Base-by-base conservation (phyloP, 2,113 vertebrate genomes). In the Corythoichthys intestinalis region DNA sequence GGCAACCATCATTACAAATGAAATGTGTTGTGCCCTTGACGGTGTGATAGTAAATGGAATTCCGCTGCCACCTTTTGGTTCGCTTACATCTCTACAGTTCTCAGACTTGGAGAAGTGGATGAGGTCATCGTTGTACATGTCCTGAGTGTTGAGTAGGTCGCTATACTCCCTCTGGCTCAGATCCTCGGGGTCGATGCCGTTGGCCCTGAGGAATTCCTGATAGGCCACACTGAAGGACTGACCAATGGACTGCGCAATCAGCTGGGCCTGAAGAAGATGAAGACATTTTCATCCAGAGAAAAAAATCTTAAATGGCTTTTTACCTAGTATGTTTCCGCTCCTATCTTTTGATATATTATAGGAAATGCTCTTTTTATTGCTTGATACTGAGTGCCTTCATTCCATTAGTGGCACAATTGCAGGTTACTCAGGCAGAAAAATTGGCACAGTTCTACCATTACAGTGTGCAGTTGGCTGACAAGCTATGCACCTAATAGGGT, bases 111-210 rank as follows among this genome's bases (percentile, higher is more conserved):
- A 99, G 90, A 99, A 98, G 87, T 99, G 97, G 86, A 98, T 96
- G 90, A 99, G 92, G 90, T 99, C 97, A 2, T 99, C 97, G 34
- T 99, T 99, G 93, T 98, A 99, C 97, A 99, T 99, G 90, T 99
- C 97, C 86, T 99, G 96, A 86, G 96, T 99, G 87, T 95, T 98
- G 82, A 99, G 96, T 83, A 99, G 91, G 89, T 99, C 96, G 1
- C 96, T 99, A 64, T 99, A 99, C 78, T 99, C 97, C 78, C 96
- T 92, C 91, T 98, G 97, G 89, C 97, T 99, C 76, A 99, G 92
- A 47, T 98, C 97, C 85, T 98, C 95, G 0, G 96, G 97, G 85
- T 98, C 96, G 82, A 99, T 99, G 74, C 97, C 97, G 0, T 98
- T 99, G 83, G 96, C 96, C 54, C 95, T 89, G 79, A 99, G 91